Conservation (phyloP, 2,888 invertebrate species). For the Steinernema carpocapsae region DNA sequence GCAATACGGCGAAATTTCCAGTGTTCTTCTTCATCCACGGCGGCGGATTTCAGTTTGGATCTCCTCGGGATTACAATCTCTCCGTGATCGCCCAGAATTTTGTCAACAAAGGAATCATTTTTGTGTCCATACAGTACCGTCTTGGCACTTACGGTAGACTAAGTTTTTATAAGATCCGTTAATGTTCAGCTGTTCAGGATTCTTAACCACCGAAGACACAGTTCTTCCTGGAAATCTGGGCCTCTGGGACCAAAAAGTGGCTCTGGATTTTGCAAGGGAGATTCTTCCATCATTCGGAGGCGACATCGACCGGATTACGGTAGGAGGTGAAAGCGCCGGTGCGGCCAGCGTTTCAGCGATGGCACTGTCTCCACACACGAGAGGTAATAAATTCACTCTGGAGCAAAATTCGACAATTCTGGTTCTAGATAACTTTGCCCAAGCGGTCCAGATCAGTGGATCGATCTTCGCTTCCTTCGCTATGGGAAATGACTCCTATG, state of each 20-base stretch:
- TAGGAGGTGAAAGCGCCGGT: slow-evolving; percentile 51
- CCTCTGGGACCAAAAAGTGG: slow-evolving; percentile 46
- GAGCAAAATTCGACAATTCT: neutral
- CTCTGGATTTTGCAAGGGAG: slow-evolving; percentile 47
- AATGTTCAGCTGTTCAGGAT: slow-evolving; percentile 41
- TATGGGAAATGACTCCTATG: neutral
- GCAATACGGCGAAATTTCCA: slow-evolving; percentile 17
- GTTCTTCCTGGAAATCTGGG: slow-evolving; percentile 50
- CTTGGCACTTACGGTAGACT: slow-evolving; percentile 40
- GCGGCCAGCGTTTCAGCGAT: slow-evolving; percentile 41
- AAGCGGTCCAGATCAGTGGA: slow-evolving; percentile 50
- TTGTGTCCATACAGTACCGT: slow-evolving; percentile 55
- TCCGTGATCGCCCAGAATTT: slow-evolving; percentile 43
- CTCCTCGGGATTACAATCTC: slow-evolving; percentile 37
- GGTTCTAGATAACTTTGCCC: slow-evolving; percentile 43
- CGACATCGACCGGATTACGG: slow-evolving; percentile 47
- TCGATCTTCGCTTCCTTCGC: slow-evolving; percentile 44
- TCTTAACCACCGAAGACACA: slow-evolving; percentile 45
- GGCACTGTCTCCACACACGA: slow-evolving; percentile 42
- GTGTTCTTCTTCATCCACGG: slow-evolving; percentile 44
- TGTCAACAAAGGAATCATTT: slow-evolving; percentile 45
- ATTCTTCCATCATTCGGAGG: slow-evolving; percentile 45
- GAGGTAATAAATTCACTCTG: neutral
- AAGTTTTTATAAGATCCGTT: neutral
- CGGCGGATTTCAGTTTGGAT: slow-evolving; percentile 41